A percentile compares a stretch with the other conserved stretches of the same genome.
phyloP scores from a whole-genome alignment of 1,140 invertebrate genomes.

The Steinernema khuongi region DNA sequence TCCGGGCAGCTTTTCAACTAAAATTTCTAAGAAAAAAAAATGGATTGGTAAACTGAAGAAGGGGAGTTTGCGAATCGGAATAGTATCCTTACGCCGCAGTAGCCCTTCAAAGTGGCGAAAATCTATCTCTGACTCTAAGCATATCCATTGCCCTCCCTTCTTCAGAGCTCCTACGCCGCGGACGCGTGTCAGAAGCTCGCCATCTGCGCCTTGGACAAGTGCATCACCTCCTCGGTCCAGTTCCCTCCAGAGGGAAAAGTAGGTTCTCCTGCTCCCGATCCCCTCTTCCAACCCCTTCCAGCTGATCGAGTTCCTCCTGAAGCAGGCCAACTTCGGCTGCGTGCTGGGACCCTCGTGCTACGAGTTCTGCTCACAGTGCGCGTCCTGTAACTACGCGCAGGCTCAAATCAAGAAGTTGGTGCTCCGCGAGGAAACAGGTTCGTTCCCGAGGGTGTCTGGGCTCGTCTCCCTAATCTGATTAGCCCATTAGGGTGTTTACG shows the following conservation, averaged over 20 bases:
- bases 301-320: conserved; percentile 22
- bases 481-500: background rate
- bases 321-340: conserved; percentile 33
- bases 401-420: conserved; percentile 31
- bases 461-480: background rate
- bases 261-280: background rate
- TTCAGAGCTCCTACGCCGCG: background rate
- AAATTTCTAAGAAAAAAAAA: no score
- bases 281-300: background rate
- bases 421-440: conserved; percentile 26
- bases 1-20: no score
- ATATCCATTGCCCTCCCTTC: no score
- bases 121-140: no score
- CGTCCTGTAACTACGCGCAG: conserved; percentile 32
- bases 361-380: conserved; percentile 26
- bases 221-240: conserved; percentile 17
- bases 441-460: background rate
- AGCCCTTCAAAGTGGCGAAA: no score
- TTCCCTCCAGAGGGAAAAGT: conserved; percentile 28
- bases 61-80: no score
- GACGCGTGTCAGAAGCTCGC: conserved; percentile 36
- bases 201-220: conserved; percentile 35
- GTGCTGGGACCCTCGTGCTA: conserved; percentile 32
- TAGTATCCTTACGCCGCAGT: no score
- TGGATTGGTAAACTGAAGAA: no score